A percentile compares a stretch with the other conserved stretches of the same genome.
Conservation (phyloP, 2,797 vertebrate species). For the Onychomys leucogaster region DNA sequence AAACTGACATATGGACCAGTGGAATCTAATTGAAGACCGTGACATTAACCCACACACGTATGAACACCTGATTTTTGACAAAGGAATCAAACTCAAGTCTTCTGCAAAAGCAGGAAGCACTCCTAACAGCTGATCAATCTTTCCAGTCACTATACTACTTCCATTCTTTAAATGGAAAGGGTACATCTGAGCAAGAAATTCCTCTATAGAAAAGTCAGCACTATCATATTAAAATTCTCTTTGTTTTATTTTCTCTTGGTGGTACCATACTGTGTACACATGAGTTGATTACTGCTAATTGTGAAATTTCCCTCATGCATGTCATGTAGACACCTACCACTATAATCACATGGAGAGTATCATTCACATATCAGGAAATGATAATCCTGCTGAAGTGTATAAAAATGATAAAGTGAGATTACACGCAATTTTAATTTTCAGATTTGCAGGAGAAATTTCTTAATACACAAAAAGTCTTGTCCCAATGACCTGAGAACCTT, state of each 20-base stretch:
- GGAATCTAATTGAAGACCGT: no score
- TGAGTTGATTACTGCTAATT: neutral
- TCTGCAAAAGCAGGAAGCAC: neutral
- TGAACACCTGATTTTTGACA: no score
- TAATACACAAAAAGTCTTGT: neutral
- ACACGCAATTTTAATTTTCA: neutral
- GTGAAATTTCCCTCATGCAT: neutral
- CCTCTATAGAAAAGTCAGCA: neutral
- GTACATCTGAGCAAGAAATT: neutral
- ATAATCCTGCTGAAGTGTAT: neutral
- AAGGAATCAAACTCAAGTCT: no score
- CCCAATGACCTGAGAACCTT: neutral
- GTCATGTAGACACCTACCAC: neutral
- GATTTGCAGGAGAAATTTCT: neutral
- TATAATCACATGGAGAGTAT: neutral
- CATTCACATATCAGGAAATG: neutral
- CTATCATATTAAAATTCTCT: neutral
- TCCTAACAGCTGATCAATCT: neutral
- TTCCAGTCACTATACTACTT: neutral
- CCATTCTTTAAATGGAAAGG: neutral
- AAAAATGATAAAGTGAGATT: neutral
- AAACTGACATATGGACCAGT: no score
- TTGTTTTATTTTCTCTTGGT: constrained; percentile 31
- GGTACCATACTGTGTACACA: neutral
- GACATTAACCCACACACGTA: no score